Evolutionary conservation across 2,888 invertebrate species (phyloP).

Genomic region (Caenorhabditis macrosperma): DNA sequence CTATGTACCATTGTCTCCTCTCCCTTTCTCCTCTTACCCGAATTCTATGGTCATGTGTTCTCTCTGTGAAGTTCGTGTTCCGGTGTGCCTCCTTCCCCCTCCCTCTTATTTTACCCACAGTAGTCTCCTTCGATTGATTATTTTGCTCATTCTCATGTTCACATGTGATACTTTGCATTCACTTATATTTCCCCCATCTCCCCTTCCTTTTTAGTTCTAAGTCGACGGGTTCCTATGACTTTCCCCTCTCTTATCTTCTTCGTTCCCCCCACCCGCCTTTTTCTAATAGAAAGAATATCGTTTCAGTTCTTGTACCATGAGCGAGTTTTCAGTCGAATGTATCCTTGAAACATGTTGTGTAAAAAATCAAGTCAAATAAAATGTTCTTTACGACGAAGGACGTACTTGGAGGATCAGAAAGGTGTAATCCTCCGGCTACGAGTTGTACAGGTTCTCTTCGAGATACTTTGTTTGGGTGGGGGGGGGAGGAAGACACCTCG

Average conservation of each 20-base stretch:
- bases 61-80: constrained; percentile 42
- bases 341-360: constrained; percentile 12
- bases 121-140: constrained; percentile 2
- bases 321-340: constrained; percentile 41
- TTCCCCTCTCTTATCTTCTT: neutral
- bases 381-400: constrained; percentile 5
- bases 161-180: constrained; percentile 38
- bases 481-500: neutral
- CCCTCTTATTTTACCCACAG: too few relatives aligned
- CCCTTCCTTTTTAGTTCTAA: neutral
- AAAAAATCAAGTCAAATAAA: constrained; percentile 17
- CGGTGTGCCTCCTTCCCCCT: constrained; percentile 15
- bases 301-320: constrained; percentile 48
- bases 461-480: constrained; percentile 3
- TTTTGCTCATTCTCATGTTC: constrained; percentile 30
- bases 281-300: constrained; percentile 19
- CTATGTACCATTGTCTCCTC: constrained; percentile 30
- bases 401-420: neutral
- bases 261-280: neutral
- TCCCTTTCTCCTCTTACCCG: constrained; percentile 24
- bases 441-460: constrained; percentile 25
- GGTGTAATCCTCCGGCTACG: neutral
- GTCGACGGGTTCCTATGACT: constrained; percentile 20
- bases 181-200: constrained; percentile 8
- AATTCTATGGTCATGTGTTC: constrained; percentile 51